Evolutionary conservation across 2,113 vertebrate species (phyloP).

Genomic region (Hypomesus transpacificus): DNA sequence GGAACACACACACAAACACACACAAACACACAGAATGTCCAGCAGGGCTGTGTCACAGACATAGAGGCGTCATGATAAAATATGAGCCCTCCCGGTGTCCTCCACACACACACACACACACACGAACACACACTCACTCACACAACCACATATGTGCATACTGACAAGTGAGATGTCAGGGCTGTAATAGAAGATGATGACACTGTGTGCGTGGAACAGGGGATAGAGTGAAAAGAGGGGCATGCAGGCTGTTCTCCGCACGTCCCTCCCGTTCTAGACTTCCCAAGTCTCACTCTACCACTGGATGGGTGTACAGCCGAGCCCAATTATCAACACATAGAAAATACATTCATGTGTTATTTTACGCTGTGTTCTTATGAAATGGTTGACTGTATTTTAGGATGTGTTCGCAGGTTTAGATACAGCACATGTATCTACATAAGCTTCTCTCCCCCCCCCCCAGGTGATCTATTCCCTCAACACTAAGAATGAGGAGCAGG

Average conservation of each 20-base stretch:
- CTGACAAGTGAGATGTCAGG: slow-evolving; percentile 63
- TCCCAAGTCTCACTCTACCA: too few relatives aligned
- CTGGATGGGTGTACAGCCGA: not conserved
- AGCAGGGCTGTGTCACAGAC: slow-evolving; percentile 60
- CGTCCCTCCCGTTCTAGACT: too few relatives aligned
- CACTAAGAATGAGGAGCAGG: slow-evolving; percentile 89
- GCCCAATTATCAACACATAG: not conserved
- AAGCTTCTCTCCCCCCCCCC: not conserved
- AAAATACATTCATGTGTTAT: too few relatives aligned
- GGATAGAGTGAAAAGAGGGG: slow-evolving; percentile 46
- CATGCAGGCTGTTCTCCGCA: slow-evolving; percentile 2
- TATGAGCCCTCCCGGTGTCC: slow-evolving; percentile 52
- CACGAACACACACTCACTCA: slow-evolving; percentile 11
- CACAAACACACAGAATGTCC: slow-evolving; percentile 53
- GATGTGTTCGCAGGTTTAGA: not conserved
- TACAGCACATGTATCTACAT: not conserved
- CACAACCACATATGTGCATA: slow-evolving; percentile 28
- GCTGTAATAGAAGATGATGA: slow-evolving; percentile 57
- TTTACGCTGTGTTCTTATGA: too few relatives aligned
- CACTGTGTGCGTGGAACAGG: slow-evolving; percentile 44
- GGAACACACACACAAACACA: slow-evolving; percentile 22
- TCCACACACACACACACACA: slow-evolving; percentile 8
- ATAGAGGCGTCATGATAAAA: slow-evolving; percentile 70
- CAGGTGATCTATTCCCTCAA: slow-evolving; percentile 96
- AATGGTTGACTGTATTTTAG: not conserved